Conservation (phyloP, 1,140 invertebrate species). For the Pollicipes pollicipes region DNA sequence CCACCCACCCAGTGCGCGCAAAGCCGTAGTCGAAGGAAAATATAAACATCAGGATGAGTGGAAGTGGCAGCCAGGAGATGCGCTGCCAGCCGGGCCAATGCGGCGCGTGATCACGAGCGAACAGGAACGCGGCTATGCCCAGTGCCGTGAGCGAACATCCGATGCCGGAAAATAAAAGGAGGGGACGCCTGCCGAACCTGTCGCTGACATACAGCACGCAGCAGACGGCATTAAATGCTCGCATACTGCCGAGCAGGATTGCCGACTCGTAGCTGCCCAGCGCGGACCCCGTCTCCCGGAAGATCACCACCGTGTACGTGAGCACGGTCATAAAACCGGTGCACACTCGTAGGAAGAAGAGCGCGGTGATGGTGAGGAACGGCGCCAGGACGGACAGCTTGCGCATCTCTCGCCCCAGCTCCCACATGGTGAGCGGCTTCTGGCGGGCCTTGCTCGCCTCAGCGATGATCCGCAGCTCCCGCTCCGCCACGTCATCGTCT, state of each 20-base stretch:
- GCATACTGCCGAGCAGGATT: background rate
- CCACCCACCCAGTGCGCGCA: background rate
- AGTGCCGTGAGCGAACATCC: background rate
- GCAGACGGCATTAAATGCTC: background rate
- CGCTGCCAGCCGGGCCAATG: background rate
- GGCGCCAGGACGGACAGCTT: background rate
- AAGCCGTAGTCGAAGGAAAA: background rate
- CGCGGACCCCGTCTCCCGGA: background rate
- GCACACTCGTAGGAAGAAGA: background rate
- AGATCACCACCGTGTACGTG: background rate
- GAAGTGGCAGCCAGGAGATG: background rate
- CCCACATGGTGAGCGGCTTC: too few relatives aligned
- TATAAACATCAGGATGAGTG: background rate
- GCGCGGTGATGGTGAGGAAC: background rate
- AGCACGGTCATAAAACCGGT: background rate
- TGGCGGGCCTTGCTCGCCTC: too few relatives aligned
- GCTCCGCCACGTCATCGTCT: too few relatives aligned
- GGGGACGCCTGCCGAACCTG: background rate
- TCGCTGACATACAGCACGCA: background rate
- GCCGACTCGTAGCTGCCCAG: background rate
- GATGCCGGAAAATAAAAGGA: background rate
- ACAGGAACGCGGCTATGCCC: background rate
- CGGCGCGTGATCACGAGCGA: background rate
- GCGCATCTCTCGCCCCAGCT: too few relatives aligned
- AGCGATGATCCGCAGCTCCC: too few relatives aligned